Base-by-base conservation (phyloP, 2,888 invertebrate genomes). In the Dynastes hyllus region DNA sequence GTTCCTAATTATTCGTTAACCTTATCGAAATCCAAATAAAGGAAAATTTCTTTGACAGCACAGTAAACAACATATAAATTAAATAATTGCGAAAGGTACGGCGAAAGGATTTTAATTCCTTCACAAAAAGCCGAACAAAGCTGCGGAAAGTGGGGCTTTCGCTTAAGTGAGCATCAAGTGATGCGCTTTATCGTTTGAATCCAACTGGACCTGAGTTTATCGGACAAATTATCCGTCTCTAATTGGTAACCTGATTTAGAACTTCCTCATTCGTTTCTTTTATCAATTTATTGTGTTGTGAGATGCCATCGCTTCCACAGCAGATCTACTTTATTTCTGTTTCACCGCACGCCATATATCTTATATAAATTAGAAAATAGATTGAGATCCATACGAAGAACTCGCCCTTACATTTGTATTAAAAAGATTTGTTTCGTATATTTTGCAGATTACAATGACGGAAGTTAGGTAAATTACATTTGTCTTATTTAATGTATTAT, bases 191-290 rank as follows among this genome's bases (percentile, higher is more conserved):
- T 84, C 84, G 82, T 80, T 81, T 78, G 80, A 84, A 83, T 85
- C 85, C 83, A 83, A 84, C 84, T 81, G 82, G 84, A 83, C 85
- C 81, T 81, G 84, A 84, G 85, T 86, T 87, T 86, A 87, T 87
- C 87, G 86, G 84, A 85, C 85, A 87, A 87, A 87, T 87, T 87
- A 87, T 85, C 86, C 85, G 84, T 84, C 83, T 84, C 86, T 87
- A 87, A 87, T 87, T 87, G 86, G 85, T 86, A 87, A 87, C 84
- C 85, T 86, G 86, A 87, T 87, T 87, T 87, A 84, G 84, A 85
- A 84, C 81, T 85, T 84, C 83, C 83, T 81, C 81, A 83, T 84
- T 82, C 83, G 81, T 81, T 84, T 83, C 83, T 83, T 84, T 83
- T 84, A 84, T 84, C 83, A 84, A 83, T 84, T 83, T 81, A 82